phyloP scores from a whole-genome alignment of 2,113 vertebrate genomes.

The Noctilio leporinus region DNA sequence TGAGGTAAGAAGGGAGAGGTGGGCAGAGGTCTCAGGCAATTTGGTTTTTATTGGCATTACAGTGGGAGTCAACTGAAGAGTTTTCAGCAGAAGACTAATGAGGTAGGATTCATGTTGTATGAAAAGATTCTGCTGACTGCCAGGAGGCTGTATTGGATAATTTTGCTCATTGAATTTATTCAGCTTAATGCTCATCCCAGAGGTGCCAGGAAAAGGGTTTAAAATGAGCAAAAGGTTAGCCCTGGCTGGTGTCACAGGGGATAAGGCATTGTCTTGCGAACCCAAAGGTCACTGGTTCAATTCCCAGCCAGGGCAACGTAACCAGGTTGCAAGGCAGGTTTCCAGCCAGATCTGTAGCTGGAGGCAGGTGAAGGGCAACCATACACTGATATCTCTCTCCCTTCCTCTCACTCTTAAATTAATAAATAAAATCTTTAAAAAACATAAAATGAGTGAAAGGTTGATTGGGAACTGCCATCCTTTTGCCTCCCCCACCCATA shows the following conservation, averaged over 20 bases:
- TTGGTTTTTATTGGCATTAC: not conserved
- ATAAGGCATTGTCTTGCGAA: too few species aligned
- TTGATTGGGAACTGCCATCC: not conserved
- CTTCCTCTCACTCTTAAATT: too few species aligned
- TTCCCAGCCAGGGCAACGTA: too few species aligned
- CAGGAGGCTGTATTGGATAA: not conserved
- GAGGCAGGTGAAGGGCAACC: too few species aligned
- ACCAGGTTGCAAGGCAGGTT: too few species aligned
- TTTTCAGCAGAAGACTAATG: not conserved
- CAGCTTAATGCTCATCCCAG: not conserved
- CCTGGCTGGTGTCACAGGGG: too few species aligned
- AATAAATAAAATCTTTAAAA: too few species aligned
- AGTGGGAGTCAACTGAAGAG: not conserved
- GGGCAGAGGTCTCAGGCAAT: not conserved
- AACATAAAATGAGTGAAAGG: not conserved
- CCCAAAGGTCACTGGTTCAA: too few species aligned
- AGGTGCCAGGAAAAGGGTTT: not conserved
- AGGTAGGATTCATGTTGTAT: not conserved
- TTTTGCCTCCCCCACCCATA: not conserved
- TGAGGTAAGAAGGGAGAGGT: not conserved
- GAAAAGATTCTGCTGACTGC: not conserved
- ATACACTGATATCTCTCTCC: too few species aligned
- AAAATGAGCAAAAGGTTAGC: not conserved
- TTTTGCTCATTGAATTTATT: not conserved
- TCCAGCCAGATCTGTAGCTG: too few species aligned